A percentile compares a stretch with the other conserved stretches of the same genome.
Evolutionary conservation across 2,113 vertebrate genomes (phyloP).

Genomic region (Galbula dea): DNA sequence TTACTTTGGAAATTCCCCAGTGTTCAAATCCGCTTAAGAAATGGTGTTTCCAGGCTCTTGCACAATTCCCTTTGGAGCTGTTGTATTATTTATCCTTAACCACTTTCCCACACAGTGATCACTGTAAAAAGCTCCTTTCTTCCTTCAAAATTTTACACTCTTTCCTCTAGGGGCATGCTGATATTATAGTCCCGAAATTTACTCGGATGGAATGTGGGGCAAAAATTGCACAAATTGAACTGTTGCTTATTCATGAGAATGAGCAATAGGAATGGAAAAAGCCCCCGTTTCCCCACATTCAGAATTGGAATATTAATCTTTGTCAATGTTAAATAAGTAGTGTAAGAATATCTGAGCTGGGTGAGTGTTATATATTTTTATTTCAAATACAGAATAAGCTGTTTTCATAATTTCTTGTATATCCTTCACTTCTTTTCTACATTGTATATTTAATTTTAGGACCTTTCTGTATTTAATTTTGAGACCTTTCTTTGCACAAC

Average conservation of each 20-base stretch:
- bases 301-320: background rate
- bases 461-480: background rate
- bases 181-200: background rate
- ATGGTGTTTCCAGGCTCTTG: slow-evolving; percentile 22
- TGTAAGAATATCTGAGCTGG: background rate
- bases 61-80: slow-evolving; percentile 51
- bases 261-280: background rate
- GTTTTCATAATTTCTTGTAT: background rate
- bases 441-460: background rate
- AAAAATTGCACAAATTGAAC: background rate
- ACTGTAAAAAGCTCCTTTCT: background rate
- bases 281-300: background rate
- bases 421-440: background rate
- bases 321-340: background rate
- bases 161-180: background rate
- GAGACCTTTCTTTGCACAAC: background rate
- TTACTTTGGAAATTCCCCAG: slow-evolving; percentile 32
- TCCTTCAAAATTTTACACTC: slow-evolving; percentile 5
- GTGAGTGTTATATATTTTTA: background rate
- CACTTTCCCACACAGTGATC: slow-evolving; percentile 48
- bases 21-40: background rate
- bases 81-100: background rate
- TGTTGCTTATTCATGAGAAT: background rate
- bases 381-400: background rate
- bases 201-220: background rate